A percentile compares a stretch with the other conserved stretches of the same genome.
Evolutionary conservation across 2,888 invertebrate species (phyloP).

Genomic region (Ctena decussata): DNA sequence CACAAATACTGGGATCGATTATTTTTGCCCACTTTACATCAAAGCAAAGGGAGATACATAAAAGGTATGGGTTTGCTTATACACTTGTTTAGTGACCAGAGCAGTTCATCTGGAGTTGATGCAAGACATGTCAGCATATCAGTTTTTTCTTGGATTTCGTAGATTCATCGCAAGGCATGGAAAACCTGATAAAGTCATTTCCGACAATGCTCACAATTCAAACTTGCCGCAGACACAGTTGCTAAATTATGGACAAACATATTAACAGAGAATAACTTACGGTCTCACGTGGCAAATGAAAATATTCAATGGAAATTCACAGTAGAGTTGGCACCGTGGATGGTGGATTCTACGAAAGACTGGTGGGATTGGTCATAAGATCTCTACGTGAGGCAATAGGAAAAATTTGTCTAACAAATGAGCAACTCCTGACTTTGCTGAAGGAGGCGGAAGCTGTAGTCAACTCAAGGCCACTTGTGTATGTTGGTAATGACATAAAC

Average conservation of each 20-base stretch:
- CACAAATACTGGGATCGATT: not conserved
- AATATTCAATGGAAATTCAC: not conserved
- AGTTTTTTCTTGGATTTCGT: conserved; percentile 21
- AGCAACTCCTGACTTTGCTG: not conserved
- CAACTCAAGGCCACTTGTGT: too few species aligned
- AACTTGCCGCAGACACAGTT: not conserved
- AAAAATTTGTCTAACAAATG: not conserved
- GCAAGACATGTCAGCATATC: conserved; percentile 19
- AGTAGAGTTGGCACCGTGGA: not conserved
- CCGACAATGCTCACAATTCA: conserved; percentile 22
- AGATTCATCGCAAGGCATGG: conserved; percentile 7
- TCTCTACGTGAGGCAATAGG: conserved; percentile 3
- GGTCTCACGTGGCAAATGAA: not conserved
- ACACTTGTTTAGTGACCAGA: conserved; percentile 14
- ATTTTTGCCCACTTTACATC: conserved; percentile 17
- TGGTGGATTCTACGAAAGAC: conserved; percentile 10
- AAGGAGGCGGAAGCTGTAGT: not conserved
- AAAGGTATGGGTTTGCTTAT: conserved; percentile 26
- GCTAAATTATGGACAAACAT: not conserved
- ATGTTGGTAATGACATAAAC: too few species aligned
- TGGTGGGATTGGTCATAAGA: not conserved
- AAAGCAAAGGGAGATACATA: conserved; percentile 14
- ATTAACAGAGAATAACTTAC: not conserved
- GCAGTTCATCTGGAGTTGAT: conserved; percentile 31
- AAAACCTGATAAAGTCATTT: not conserved